Evolutionary conservation across 2,113 vertebrate species (phyloP).

Genomic region (Nannobrachium achirus): DNA sequence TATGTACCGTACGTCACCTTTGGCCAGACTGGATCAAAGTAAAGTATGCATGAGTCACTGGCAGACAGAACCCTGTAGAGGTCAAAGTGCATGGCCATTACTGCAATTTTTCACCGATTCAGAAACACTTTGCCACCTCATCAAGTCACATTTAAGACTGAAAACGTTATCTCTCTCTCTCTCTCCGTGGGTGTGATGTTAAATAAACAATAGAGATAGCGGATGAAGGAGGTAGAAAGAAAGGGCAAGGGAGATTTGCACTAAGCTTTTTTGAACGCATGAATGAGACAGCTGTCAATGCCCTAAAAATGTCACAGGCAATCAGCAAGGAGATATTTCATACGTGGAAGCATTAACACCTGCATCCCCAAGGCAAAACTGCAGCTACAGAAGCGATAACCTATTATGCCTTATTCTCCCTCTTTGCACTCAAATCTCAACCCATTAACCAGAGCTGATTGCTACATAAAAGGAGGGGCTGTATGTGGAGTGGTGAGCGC

Average conservation of each 20-base stretch:
- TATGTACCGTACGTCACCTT: constrained; percentile 12
- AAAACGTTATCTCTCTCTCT: constrained; percentile 17
- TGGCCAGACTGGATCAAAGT: not conserved
- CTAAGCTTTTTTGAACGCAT: constrained; percentile 25
- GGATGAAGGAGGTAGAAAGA: not conserved
- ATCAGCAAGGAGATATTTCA: constrained; percentile 82
- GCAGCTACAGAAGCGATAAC: constrained; percentile 21
- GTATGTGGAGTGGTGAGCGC: constrained; percentile 16
- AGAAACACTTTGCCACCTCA: constrained; percentile 5
- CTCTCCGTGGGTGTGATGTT: constrained; percentile 10
- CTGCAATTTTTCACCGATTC: constrained; percentile 9
- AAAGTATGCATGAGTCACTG: constrained; percentile 14
- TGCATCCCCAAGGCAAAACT: constrained; percentile 70
- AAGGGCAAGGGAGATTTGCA: constrained; percentile 4
- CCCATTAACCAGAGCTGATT: constrained; percentile 34
- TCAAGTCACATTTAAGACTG: constrained; percentile 8
- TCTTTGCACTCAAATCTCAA: constrained; percentile 23
- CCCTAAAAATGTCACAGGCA: constrained; percentile 86
- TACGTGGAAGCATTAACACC: constrained; percentile 78
- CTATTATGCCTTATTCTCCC: constrained; percentile 17
- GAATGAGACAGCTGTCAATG: constrained; percentile 65
- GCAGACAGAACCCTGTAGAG: constrained; percentile 18
- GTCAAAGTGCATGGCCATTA: constrained; percentile 9
- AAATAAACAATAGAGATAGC: constrained; percentile 14
- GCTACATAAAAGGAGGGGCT: constrained; percentile 17